Conservation (phyloP, 2,797 vertebrate genomes). For the Harpagifer antarcticus region DNA sequence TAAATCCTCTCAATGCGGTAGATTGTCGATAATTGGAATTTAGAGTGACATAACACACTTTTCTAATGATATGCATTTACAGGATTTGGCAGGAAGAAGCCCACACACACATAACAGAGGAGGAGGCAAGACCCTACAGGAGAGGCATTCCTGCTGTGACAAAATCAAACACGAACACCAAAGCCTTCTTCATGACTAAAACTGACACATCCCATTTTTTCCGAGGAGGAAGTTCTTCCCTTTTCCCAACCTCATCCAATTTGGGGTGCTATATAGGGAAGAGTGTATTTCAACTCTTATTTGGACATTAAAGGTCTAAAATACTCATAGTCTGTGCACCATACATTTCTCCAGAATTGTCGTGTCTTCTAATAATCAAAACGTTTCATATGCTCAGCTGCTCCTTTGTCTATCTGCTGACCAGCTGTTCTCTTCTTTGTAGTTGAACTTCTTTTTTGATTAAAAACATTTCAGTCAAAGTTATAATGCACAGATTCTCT, state of each 20-base stretch:
- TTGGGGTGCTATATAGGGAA: neutral
- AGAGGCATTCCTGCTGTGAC: conserved; percentile 72
- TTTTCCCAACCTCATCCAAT: conserved; percentile 1
- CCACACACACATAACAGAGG: conserved; percentile 58
- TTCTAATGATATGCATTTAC: conserved; percentile 39
- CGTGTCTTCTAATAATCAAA: conserved; percentile 5
- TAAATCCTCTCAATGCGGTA: neutral
- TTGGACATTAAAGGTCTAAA: neutral
- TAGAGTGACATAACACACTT: conserved; percentile 25
- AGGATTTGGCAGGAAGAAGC: conserved; percentile 44
- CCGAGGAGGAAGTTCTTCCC: conserved; percentile 10
- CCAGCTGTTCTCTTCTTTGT: conserved; percentile 58
- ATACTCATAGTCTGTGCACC: neutral
- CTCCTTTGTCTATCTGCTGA: conserved; percentile 30
- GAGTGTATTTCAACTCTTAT: neutral
- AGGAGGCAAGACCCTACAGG: conserved; percentile 76
- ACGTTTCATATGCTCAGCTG: conserved; percentile 4
- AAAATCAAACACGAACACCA: conserved; percentile 53
- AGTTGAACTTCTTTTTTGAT: conserved; percentile 34
- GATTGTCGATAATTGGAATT: conserved; percentile 33
- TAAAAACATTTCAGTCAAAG: conserved; percentile 33
- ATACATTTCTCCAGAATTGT: neutral
- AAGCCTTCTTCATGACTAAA: conserved; percentile 55
- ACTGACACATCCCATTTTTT: conserved; percentile 58
- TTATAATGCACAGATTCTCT: neutral